Percentiles rank a stretch among this genome's conserved stretches.
Evolutionary conservation across 2,888 invertebrate species (phyloP).

Genomic region (Archaeoteleia sp.): DNA sequence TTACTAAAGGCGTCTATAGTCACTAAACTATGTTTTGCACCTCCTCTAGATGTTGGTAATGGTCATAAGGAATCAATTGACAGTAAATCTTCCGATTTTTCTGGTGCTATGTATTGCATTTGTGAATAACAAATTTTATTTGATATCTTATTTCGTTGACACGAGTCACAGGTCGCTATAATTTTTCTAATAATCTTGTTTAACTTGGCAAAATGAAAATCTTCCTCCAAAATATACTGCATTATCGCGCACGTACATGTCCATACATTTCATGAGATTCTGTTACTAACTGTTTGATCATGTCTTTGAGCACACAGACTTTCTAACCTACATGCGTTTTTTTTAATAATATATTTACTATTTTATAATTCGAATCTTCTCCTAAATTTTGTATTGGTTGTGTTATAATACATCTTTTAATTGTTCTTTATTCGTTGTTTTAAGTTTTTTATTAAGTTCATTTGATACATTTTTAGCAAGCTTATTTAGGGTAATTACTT

Average conservation of each 20-base stretch:
- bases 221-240: constrained; percentile 15
- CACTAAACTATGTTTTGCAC: constrained; percentile 24
- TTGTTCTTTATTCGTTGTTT: no score
- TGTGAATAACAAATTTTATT: not conserved
- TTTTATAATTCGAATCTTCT: no score
- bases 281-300: no score
- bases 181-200: not conserved
- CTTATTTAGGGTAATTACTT: no score
- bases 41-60: constrained; percentile 9
- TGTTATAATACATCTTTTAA: no score
- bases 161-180: constrained; percentile 14
- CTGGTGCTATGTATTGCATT: constrained; percentile 7
- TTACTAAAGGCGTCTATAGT: constrained; percentile 49
- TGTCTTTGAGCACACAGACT: no score
- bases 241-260: constrained; percentile 25
- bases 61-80: constrained; percentile 16
- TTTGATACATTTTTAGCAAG: no score
- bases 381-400: no score
- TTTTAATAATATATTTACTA: no score
- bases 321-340: no score
- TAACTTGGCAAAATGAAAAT: constrained; percentile 8
- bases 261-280: constrained; percentile 22
- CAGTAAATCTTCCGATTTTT: constrained; percentile 10
- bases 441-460: no score
- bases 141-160: constrained; percentile 28